Conservation (phyloP, 2,797 vertebrate genomes). For the Platyrinchus mystaceus region DNA sequence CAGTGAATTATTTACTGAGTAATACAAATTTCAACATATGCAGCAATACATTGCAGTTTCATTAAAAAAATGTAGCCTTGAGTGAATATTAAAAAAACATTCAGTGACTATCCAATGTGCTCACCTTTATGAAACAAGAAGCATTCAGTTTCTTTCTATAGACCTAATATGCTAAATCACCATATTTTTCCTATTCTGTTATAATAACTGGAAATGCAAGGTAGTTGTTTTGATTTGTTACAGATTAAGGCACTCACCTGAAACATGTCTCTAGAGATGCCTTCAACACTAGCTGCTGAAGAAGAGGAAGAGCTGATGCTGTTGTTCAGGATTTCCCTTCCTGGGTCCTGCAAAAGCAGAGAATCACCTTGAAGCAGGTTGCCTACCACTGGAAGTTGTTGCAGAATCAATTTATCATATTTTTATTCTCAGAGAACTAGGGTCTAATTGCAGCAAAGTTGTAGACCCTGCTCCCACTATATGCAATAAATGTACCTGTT, state of each 20-base stretch:
- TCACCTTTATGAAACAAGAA: background rate
- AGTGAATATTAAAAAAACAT: background rate
- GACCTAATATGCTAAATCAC: background rate
- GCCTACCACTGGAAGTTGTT: background rate
- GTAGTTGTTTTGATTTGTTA: background rate
- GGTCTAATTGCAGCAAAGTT: background rate
- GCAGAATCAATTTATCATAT: background rate
- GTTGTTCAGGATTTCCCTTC: background rate
- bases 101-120: background rate
- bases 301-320: background rate
- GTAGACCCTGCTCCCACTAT: background rate
- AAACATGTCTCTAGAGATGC: background rate
- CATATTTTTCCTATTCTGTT: background rate
- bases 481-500: constrained; percentile 16
- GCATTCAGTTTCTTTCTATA: background rate
- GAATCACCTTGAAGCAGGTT: background rate
- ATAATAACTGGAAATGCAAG: background rate
- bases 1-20: background rate
- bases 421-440: background rate
- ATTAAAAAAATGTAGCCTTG: background rate
- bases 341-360: background rate
- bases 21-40: background rate
- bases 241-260: background rate
- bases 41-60: background rate
- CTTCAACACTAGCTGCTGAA: background rate